Conservation (phyloP, 2,888 invertebrate species). For the Hydropsyche betteni region DNA sequence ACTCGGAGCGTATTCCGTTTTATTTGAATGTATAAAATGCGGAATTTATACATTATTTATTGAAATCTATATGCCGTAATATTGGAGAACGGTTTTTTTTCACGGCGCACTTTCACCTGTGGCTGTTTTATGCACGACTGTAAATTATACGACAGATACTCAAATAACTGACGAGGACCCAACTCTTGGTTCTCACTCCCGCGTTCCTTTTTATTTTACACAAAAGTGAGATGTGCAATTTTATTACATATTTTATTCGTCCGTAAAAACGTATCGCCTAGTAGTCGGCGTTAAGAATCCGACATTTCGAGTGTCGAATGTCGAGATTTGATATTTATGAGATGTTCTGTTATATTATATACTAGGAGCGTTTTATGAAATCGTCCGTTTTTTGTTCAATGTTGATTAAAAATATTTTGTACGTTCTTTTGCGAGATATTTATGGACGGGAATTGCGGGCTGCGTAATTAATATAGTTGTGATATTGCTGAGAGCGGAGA, state of each 20-base stretch:
- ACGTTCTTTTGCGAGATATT: constrained; percentile 40
- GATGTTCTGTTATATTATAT: not conserved
- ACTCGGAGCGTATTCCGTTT: too few relatives aligned
- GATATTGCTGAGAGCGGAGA: constrained; percentile 32
- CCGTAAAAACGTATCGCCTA: constrained; percentile 6
- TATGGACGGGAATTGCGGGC: constrained; percentile 46
- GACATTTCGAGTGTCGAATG: not conserved
- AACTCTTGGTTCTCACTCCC: not conserved
- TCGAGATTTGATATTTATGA: not conserved
- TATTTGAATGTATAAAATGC: too few relatives aligned
- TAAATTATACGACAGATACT: constrained; percentile 15
- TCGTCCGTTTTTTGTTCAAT: not conserved
- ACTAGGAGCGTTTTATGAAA: not conserved
- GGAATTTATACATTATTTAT: too few relatives aligned
- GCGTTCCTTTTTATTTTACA: not conserved
- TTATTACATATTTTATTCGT: constrained; percentile 16
- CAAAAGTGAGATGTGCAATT: constrained; percentile 7
- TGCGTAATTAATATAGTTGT: constrained; percentile 49
- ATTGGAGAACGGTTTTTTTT: too few relatives aligned
- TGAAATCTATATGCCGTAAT: too few relatives aligned
- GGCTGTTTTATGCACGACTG: constrained; percentile 10
- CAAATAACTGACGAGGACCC: not conserved
- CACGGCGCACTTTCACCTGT: not conserved
- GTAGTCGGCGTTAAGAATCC: not conserved
- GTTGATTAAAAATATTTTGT: constrained; percentile 49